Evolutionary conservation across 2,797 vertebrate genomes (phyloP), one percentile per base, ranked within the genome.

Genomic region (Furcifer pardalis): DNA sequence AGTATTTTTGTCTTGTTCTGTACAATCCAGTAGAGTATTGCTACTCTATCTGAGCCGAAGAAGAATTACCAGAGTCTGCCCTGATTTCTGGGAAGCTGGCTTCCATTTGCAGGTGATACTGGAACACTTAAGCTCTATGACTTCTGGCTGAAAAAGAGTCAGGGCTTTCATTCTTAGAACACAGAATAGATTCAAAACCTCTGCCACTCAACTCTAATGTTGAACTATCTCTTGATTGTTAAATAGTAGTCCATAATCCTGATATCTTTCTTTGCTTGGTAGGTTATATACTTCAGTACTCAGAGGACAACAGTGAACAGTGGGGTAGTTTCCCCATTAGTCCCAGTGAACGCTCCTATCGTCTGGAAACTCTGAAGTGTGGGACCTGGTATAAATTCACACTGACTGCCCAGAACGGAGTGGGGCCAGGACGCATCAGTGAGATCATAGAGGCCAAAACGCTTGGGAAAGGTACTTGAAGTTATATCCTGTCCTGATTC

Each of bases 321-420:
- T 99, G 98, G 99, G 98, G 98, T 59, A 99, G 97, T 88, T 98
- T 99, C 86, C 97, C 98, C 88, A 99, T 99, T 95, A 99, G 98
- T 95, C 98, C 99, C 76, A 99, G 98, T 0, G 98, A 99, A 84
- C 97, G 98, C 0, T 98, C 97, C 0, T 99, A 99, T 88, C 97
- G 98, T 65, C 90, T 99, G 91, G 98, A 99, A 90, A 99, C 97
- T 15, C 90, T 99, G 37, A 99, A 99, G 74, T 99, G 99, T 25
- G 99, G 99, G 59, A 99, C 99, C 0, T 99, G 99, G 99, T 99
- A 99, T 91, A 99, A 99, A 92, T 99, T 99, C 93, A 99, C 99
- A 1, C 93, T 99, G 78, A 99, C 99, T 0, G 99, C 99, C 63
- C 98, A 99, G 93, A 99, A 99, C 1, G 99, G 98, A 66, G 99